Base-by-base conservation (phyloP, 2,888 invertebrate genomes). In the Heliconius ethilla region DNA sequence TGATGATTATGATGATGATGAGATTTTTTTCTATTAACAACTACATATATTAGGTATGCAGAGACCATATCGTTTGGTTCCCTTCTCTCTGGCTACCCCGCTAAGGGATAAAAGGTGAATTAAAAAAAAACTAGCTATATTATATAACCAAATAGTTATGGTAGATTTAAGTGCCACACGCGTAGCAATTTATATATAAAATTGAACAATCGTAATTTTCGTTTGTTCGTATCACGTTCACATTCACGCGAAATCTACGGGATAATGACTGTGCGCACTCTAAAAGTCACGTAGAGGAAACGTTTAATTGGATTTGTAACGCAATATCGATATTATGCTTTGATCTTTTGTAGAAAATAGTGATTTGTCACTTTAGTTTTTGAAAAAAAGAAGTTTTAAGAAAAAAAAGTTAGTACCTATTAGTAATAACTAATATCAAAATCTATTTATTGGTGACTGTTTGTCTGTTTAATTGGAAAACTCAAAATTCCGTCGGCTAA, bases 211-310 rank as follows among this genome's bases (percentile, higher is more conserved):
- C 72, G 81, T 27, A 29, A 65, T 25, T 45, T 79, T 29, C 55
- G 75, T 87, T 90, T 92, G 92, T 92, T 89, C 82, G 80, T 86
- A 91, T 89, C 92, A 92, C 92, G 92, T 92, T 84, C 87, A 78
- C 83, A 87, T 86, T 87, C 85, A 76, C 66, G 85, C 88, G 85
- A 89, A 89, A 88, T 87, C 86, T 83, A 82, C 84, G 84, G 85
- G 84, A 85, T 86, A 88, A 88, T 85, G 84, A 87, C 83, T 86
- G 84, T 84, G 83, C 83, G 83, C 85, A 85, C 85, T 84, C 79
- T 83, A 85, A 89, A 86, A 82, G 89, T 89, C 92, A 92, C 92
- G 92, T 92, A 90, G 89, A 83, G 84, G 84, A 86, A 82, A 83
- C 81, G 82, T 84, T 83, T 79, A 80, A 81, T 82, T 82, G 79